Evolutionary conservation across 1,140 invertebrate genomes (phyloP), one percentile per base, ranked within the genome.

Genomic region (Cyclina sinensis): DNA sequence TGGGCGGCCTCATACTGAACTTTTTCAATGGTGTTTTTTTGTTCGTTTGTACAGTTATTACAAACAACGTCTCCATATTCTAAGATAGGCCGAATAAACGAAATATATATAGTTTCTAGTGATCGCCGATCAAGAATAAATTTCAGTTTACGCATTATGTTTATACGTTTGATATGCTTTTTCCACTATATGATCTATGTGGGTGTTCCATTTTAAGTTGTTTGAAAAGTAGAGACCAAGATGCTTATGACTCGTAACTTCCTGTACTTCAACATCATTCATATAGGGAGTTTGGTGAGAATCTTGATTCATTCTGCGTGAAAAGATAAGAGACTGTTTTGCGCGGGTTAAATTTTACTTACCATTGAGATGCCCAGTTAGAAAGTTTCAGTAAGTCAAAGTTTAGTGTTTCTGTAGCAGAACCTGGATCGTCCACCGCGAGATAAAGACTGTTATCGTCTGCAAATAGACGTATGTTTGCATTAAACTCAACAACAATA

Each of bases 51-150:
- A 43, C 48, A 59, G 43, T 76, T 86, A 21, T 48, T n/a, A 21
- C 18, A 74, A 24, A 74, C 11, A 1, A 74, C 39, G 48, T 74
- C 39, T n/a, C 37, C 12, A 74, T 74, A 46, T 84, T 86, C 73
- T 27, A 65, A 37, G 39, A 86, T 35, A n/a, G 74, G 73, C 32
- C 84, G 5, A 30, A 86, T 65, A 57, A 62, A 86, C 1, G 74
- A 65, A 27, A 24, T 39, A 30, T 86, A 68, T 14, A 86, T 27
- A 21, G n/a, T 68, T 68, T 78, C 57, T 2, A 86, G 43, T 11
- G 73, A 62, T n/a, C 16, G 18, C 0, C 57, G 30, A 62, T 81
- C 79, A 12, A 62, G 54, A n/a, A 14, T n/a, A 46, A 39, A 65
- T 24, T 81, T 81, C 0, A 51, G 18, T 78, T 81, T 81, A 16